Percentiles rank a stretch among this genome's conserved stretches.
These are phyloP conservation scores for Muscidifurax raptorellus DNA, from an alignment of 1,140 invertebrate species.

Conservation along the genomic window DNA sequence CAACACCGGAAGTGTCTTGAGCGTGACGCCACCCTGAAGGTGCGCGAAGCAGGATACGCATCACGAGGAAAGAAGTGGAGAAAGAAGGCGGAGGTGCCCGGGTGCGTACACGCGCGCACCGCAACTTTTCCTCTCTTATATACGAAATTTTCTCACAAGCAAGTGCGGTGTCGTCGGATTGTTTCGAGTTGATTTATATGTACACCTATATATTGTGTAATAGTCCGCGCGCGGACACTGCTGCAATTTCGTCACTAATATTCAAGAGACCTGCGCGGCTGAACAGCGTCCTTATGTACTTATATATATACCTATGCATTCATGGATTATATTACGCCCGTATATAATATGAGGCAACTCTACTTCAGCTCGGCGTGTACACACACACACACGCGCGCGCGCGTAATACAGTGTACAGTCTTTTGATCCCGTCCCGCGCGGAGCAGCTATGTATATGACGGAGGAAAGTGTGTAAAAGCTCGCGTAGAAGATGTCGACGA, in stretches of 20 bases:
- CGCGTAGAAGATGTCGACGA: background rate
- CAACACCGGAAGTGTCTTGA: slow-evolving; percentile 76
- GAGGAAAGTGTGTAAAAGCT: slow-evolving; percentile 11
- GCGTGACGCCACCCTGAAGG: slow-evolving; percentile 76
- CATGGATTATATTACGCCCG: slow-evolving; percentile 63
- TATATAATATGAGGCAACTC: slow-evolving; percentile 61
- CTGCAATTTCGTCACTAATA: too few species aligned
- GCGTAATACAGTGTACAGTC: too few species aligned
- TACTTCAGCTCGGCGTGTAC: background rate
- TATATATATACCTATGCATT: slow-evolving; percentile 48
- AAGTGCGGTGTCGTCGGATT: background rate
- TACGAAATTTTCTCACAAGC: slow-evolving; percentile 4
- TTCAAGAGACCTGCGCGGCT: background rate
- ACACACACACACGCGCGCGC: too few species aligned
- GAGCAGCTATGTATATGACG: too few species aligned
- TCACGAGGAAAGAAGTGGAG: slow-evolving; percentile 60
- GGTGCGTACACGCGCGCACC: background rate
- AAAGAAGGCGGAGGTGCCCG: slow-evolving; percentile 59
- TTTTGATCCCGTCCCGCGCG: too few species aligned
- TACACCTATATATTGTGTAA: too few species aligned
- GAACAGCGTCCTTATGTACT: slow-evolving; percentile 19
- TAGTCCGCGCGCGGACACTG: too few species aligned
- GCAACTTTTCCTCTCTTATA: background rate
- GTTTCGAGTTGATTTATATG: background rate
- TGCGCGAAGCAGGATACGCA: slow-evolving; percentile 69